Evolutionary conservation across 1,140 invertebrate genomes (phyloP), one percentile per base, ranked within the genome.

Genomic region (Colletes gigas): DNA sequence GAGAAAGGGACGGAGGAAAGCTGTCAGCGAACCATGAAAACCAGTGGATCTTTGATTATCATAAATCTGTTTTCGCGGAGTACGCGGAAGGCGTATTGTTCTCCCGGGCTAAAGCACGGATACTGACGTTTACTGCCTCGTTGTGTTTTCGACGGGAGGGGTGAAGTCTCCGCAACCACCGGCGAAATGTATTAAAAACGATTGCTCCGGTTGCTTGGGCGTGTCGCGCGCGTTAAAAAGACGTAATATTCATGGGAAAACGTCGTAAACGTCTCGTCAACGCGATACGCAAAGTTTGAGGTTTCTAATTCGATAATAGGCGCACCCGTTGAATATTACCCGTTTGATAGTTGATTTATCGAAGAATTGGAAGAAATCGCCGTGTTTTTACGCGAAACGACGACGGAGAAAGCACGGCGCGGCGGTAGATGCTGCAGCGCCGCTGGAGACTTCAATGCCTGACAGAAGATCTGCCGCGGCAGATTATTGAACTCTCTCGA

Each of bases 371-470:
- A 39, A 59, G 15, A 41, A 70, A 66, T 47, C 14, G n/a, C 4
- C 14, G 52, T 41, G 21, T 52, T 72, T 78, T 67, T 71, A 57
- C 57, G 67, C 44, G 78, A 72, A 74, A 55, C 54, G 55, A 73
- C 59, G 63, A 50, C 47, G 59, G 63, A 66, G 73, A 71, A 75
- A 41, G 62, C 66, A 44, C 9, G 9, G 50, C 44, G 68, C 44
- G 44, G 30, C 59, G 68, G 65, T 59, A 50, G 72, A 67, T 73
- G 54, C 30, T 39, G 74, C 59, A 15, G 75, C 78, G 78, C 71
- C 63, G 78, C 74, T 73, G 89, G 90, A 90, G 90, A 91, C 75
- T 90, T 90, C 89, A 83, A 91, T 86, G 90, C 90, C 81, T 75
- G 71, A 84, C 70, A 78, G 78, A 76, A 73, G 79, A 81, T 86